These are phyloP conservation scores for Muschampia plurimacula DNA, from an alignment of 2,888 invertebrate genomes.

Conservation along the genomic window DNA sequence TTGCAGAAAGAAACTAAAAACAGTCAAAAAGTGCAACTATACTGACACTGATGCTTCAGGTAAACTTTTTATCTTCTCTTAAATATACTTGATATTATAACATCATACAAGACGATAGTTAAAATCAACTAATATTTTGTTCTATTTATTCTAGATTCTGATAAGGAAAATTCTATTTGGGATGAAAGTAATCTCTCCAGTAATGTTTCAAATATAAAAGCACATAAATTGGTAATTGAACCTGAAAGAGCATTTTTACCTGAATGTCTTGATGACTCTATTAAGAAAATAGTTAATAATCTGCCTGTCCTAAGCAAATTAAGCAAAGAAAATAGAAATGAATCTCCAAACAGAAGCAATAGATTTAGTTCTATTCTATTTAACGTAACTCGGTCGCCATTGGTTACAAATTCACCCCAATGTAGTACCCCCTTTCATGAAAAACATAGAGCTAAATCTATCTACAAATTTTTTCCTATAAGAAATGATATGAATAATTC, in stretches of 20 bases:
- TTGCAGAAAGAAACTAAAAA: constrained; percentile 52
- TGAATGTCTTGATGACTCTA: constrained; percentile 63
- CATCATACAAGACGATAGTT: background rate
- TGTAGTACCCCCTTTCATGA: constrained; percentile 75
- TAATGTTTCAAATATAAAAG: constrained; percentile 64
- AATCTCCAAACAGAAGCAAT: constrained; percentile 47
- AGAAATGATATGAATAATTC: constrained; percentile 52
- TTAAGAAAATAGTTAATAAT: constrained; percentile 66
- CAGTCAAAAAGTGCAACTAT: constrained; percentile 50
- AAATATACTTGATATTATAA: background rate
- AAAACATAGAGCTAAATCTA: constrained; percentile 72
- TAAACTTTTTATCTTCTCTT: background rate
- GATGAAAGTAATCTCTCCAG: constrained; percentile 45
- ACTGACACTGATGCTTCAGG: constrained; percentile 1
- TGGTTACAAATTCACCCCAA: constrained; percentile 61
- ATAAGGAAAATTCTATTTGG: constrained; percentile 66
- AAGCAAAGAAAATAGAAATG: constrained; percentile 47
- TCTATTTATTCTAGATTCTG: constrained; percentile 61
- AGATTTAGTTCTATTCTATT: constrained; percentile 55
- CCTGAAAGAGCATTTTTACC: constrained; percentile 52
- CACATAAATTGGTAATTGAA: constrained; percentile 68
- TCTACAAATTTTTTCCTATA: constrained; percentile 76
- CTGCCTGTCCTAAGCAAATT: constrained; percentile 59
- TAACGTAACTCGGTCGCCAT: constrained; percentile 40
- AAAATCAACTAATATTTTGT: constrained; percentile 3